These are phyloP conservation scores for Podiceps cristatus DNA, from an alignment of 2,113 vertebrate genomes.

Conservation along the genomic window DNA sequence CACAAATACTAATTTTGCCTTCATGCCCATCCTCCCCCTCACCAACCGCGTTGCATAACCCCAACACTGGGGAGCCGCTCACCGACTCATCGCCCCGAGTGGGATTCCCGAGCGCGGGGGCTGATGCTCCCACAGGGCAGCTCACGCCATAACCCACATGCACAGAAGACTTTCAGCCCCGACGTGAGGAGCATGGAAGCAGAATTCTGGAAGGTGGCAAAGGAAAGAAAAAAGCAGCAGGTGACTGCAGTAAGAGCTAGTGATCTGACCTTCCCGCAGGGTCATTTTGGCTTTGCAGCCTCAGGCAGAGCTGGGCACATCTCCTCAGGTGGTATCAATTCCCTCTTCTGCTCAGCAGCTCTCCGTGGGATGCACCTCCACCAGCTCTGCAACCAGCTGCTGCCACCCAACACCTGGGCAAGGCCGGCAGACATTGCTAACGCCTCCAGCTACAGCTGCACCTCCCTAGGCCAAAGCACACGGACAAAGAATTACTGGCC, in stretches of 20 bases:
- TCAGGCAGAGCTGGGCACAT: accelerated
- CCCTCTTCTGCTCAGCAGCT: background rate
- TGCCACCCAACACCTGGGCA: background rate
- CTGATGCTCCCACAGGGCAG: background rate
- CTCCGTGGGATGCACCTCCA: background rate
- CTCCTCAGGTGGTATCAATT: background rate
- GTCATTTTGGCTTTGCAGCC: background rate
- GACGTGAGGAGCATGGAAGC: accelerated
- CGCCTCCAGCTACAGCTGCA: background rate
- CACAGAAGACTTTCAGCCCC: background rate
- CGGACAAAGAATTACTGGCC: accelerated
- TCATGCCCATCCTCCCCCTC: background rate
- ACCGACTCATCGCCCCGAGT: accelerated
- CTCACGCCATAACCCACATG: background rate
- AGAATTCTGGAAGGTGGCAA: background rate
- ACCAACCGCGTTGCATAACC: background rate
- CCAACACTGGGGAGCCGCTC: background rate
- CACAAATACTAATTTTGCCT: background rate
- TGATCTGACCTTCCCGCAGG: background rate
- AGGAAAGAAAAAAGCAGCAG: background rate
- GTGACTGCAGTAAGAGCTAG: background rate
- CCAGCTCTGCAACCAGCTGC: background rate
- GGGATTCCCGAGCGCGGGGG: accelerated
- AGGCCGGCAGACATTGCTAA: background rate
- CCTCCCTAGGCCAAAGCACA: background rate